Base-by-base conservation (phyloP, 1,140 invertebrate species). In the Polypedilum vanderplanki region DNA sequence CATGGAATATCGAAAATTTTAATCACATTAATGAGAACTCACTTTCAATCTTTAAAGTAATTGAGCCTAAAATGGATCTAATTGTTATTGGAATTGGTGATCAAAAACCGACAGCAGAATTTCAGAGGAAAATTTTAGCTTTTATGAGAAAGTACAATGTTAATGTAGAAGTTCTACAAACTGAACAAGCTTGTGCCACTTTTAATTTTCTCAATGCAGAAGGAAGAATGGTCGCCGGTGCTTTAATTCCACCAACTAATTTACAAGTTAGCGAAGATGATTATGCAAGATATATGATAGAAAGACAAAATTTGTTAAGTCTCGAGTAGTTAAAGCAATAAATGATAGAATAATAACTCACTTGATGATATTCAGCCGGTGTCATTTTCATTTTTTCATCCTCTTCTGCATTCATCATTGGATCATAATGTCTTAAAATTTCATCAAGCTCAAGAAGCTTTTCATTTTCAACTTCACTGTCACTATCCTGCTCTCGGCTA, bases 381-480 rank as follows among this genome's bases (percentile, higher is more conserved):
- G 79, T 84, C 81, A 80, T 80, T 41, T 79, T 81, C 76, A 15
- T 67, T 64, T 7, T 77, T 0, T 70, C 65, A 4, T 57, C 76
- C 20, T 78, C 76, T 40, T 74, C 79, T 46, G 83, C 81, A 18
- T 87, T 87, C 77, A 89, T 91, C 76, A 88, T 87, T 18, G 93
- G 92, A 84, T 96, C 94, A 80, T 95, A 89, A 78, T 93, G 90
- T 73, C 91, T 86, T 5, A 98, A 83, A 5, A 93, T 89, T 75
- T 93, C 91, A 80, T 97, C 95, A 0, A 94, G 84, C 83, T 97
- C 94, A 73, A 94, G 78, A 0, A 97, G 83, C 79, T 94, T 91
- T 78, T 96, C 95, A 79, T 94, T 91, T 81, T 97, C 95, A 41
- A 91, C 90, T 80, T 97, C 95, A 46, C 94, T 96, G 80, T 97